Conservation (phyloP, 2,888 invertebrate species). For the Stictocephala bisonia region DNA sequence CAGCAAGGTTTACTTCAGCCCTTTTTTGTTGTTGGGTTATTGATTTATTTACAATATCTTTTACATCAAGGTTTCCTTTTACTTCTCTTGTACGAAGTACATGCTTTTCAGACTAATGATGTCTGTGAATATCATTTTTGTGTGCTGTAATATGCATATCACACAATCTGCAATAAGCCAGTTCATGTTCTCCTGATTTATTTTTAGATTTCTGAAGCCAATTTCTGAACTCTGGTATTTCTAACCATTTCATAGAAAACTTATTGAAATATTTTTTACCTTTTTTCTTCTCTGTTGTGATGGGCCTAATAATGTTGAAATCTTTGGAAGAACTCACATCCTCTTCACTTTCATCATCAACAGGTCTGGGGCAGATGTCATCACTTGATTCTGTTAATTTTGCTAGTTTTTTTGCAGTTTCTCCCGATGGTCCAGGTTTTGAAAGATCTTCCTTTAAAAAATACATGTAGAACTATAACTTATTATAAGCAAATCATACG, state of each 20-base stretch:
- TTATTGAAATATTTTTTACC: constrained; percentile 29
- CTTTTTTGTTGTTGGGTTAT: constrained; percentile 35
- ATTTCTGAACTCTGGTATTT: constrained; percentile 2
- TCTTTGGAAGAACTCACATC: too few species aligned
- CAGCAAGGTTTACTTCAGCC: constrained; percentile 32
- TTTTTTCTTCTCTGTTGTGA: too few species aligned
- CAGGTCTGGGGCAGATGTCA: too few species aligned
- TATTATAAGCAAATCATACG: too few species aligned
- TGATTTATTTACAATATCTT: background rate
- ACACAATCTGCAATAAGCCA: constrained; percentile 31
- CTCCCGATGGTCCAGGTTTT: too few species aligned
- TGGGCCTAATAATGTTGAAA: too few species aligned
- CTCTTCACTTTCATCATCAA: too few species aligned
- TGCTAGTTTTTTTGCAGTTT: too few species aligned
- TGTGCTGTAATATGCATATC: constrained; percentile 33
- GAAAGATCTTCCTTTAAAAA: too few species aligned
- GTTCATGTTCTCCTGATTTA: background rate
- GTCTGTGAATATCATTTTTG: constrained; percentile 26
- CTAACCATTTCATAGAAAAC: constrained; percentile 25
- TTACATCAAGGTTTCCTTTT: too few species aligned
- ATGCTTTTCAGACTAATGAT: constrained; percentile 25
- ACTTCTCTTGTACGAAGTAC: background rate
- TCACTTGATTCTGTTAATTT: too few species aligned
- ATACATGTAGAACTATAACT: too few species aligned
- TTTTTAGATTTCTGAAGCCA: constrained; percentile 31